Base-by-base conservation (phyloP, 2,797 vertebrate genomes). In the Hydrolagus colliei region DNA sequence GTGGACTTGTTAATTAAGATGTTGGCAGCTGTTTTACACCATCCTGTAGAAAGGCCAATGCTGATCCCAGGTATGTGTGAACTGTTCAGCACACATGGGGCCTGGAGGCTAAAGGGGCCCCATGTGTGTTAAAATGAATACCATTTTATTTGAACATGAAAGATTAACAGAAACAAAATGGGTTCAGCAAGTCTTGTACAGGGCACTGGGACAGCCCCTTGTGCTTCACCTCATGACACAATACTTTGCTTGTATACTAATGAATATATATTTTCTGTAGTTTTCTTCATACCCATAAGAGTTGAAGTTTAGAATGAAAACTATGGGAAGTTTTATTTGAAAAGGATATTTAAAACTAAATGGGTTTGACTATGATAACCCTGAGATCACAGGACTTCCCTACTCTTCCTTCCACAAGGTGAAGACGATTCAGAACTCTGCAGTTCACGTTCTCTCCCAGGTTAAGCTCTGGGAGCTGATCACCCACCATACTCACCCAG, bases 1-100 rank as follows among this genome's bases (percentile, higher is more conserved):
- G 32, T n/a, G 32, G 32, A 71, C 79, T 84, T 84, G 79, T 16
- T 84, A 84, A 71, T 84, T 84, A 84, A 71, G 79, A 71, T 12
- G 32, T 18, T 84, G 79, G 32, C 79, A 71, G 65, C 32, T 76
- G 74, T 59, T 76, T 76, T 8, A 59, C 35, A 76, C 35, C 9
- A 52, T 2, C 74, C 41, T 6, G 12, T 27, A 14, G 77, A 7
- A 80, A 41, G 65, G 61, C 10, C 41, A 5, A 59, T 4, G 9
- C 75, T 61, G 18, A 67, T 84, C 16, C 16, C 32, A 68, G 79
- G 9, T 71, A 12, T n/a, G 32, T 68, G 22, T 84, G 32, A 27
- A 35, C 14, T 18, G 11, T 16, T 8, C 62, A 18, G 62, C 1
- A 8, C 6, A 9, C 13, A 67, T 32, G 63, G 22, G 8, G 78